Evolutionary conservation across 2,113 vertebrate genomes (phyloP).

Genomic region (Hystrix brachyura): DNA sequence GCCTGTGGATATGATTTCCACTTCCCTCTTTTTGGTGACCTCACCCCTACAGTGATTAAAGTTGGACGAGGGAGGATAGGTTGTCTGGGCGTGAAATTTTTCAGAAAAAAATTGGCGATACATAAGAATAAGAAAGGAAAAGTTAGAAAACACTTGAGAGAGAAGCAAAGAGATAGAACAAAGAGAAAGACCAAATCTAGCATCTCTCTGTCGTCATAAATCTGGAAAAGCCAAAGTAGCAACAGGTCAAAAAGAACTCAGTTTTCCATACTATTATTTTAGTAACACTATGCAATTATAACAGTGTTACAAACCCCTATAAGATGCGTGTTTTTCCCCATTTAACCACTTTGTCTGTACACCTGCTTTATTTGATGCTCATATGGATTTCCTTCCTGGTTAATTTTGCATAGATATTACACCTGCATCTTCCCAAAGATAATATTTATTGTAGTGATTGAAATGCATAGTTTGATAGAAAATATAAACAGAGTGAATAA

Average conservation of each 20-base stretch:
- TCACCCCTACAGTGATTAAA: neutral
- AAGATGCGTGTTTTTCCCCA: neutral
- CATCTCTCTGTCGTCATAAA: neutral
- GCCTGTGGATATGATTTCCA: neutral
- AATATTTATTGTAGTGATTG: conserved; percentile 72
- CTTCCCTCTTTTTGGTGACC: neutral
- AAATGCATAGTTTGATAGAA: conserved; percentile 84
- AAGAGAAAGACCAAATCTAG: neutral
- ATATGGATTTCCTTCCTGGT: conserved; percentile 57
- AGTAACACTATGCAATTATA: neutral
- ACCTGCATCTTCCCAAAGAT: conserved; percentile 63
- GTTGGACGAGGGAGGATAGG: neutral
- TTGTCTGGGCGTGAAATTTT: neutral
- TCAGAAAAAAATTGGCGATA: neutral
- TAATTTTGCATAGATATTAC: conserved; percentile 63
- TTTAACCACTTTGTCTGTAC: neutral
- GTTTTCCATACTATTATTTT: neutral
- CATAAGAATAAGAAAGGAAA: neutral
- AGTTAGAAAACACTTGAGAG: neutral
- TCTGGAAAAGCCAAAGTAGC: neutral
- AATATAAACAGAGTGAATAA: conserved; percentile 86
- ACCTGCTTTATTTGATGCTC: conserved; percentile 40
- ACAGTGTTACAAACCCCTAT: neutral
- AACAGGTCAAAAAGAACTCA: neutral
- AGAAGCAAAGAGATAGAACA: neutral